Evolutionary conservation across 2,888 invertebrate genomes (phyloP).

Genomic region (Lasioglossum pauxillum): DNA sequence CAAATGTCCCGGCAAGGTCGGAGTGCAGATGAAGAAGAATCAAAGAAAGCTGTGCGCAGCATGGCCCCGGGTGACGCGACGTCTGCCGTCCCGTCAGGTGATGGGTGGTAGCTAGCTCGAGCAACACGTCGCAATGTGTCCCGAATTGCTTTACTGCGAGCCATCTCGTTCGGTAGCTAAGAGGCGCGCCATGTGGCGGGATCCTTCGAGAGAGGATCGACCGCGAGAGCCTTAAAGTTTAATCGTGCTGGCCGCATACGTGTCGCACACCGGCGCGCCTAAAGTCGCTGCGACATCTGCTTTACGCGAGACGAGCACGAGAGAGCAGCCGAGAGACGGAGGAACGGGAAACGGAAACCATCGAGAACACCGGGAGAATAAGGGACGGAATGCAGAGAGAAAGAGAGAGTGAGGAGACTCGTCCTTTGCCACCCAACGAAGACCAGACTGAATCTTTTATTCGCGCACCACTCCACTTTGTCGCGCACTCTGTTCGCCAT

Average conservation of each 20-base stretch:
- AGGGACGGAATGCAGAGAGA: conserved; percentile 25
- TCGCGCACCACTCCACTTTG: conserved; percentile 41
- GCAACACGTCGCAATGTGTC: conserved; percentile 43
- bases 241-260: conserved; percentile 65
- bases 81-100: background rate
- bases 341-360: background rate
- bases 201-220: conserved; percentile 48
- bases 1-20: background rate
- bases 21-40: background rate
- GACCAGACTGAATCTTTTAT: conserved; percentile 53
- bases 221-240: conserved; percentile 70
- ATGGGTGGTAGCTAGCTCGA: background rate
- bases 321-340: background rate
- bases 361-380: conserved; percentile 1
- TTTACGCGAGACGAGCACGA: conserved; percentile 22
- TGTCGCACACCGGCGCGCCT: conserved; percentile 24
- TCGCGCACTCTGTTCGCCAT: conserved; percentile 36
- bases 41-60: conserved; percentile 28
- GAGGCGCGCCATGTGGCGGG: conserved; percentile 38
- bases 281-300: conserved; percentile 48
- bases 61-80: background rate
- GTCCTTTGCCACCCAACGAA: conserved; percentile 23
- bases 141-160: conserved; percentile 39
- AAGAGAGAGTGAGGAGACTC: no score
- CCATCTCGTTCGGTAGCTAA: conserved; percentile 27